Evolutionary conservation across 2,888 invertebrate species (phyloP).

Genomic region (Plebejus melissa): DNA sequence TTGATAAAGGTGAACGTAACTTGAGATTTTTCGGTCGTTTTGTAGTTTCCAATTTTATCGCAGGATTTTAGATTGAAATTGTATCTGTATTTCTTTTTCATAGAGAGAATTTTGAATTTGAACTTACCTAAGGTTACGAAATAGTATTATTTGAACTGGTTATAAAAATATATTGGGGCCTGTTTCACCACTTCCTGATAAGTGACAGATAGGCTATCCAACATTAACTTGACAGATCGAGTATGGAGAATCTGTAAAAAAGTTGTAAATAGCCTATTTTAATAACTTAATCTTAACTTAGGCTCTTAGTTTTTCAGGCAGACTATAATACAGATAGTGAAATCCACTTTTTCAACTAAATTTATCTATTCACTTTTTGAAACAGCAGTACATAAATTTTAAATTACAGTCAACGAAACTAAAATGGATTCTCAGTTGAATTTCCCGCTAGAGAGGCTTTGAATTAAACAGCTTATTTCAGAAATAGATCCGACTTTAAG

Average conservation of each 20-base stretch:
- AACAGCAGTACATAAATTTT: not conserved
- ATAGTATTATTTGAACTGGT: no score
- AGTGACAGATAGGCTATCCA: no score
- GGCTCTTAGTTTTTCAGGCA: no score
- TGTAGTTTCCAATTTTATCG: not conserved
- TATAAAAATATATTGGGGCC: no score
- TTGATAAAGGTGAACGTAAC: constrained; percentile 17
- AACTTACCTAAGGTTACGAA: not conserved
- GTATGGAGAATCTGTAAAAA: no score
- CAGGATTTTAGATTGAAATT: not conserved
- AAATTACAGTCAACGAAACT: constrained; percentile 2
- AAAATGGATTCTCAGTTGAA: constrained; percentile 1
- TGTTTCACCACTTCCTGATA: no score
- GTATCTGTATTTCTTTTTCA: not conserved
- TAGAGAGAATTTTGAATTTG: not conserved
- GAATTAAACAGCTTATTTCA: constrained; percentile 25
- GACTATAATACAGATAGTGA: not conserved
- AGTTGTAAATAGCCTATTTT: no score
- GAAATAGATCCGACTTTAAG: constrained; percentile 15
- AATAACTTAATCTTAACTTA: no score
- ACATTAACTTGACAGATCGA: no score
- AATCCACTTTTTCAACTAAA: not conserved
- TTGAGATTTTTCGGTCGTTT: constrained; percentile 1
- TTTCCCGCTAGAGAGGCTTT: constrained; percentile 1
- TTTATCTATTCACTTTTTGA: not conserved